These are phyloP conservation scores for Eutolmus rufibarbis DNA, from an alignment of 2,888 invertebrate species.

Conservation along the genomic window DNA sequence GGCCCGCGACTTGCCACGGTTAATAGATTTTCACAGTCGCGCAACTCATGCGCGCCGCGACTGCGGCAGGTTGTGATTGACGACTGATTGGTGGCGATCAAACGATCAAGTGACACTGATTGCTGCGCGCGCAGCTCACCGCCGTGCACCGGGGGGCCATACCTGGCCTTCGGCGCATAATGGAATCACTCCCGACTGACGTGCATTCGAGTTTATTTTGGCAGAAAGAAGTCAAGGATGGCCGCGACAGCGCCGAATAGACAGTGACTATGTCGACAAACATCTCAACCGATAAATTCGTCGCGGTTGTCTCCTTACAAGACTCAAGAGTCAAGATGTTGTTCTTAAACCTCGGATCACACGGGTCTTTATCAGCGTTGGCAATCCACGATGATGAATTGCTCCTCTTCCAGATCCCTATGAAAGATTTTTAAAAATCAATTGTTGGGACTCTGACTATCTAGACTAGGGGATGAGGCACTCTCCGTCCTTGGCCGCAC, in stretches of 20 bases:
- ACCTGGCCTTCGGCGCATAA: not conserved
- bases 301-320: not conserved
- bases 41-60: not conserved
- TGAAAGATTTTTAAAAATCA: not conserved
- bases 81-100: conserved; percentile 33
- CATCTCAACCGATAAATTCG: not conserved
- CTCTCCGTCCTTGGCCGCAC: no score
- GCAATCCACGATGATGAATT: not conserved
- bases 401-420: not conserved
- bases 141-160: not conserved
- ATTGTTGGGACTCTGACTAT: no score
- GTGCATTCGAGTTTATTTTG: not conserved
- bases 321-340: not conserved
- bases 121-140: not conserved
- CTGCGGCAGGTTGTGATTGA: conserved; percentile 27
- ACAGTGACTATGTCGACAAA: not conserved
- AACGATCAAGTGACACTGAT: conserved; percentile 22
- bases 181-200: conserved; percentile 1
- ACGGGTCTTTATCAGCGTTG: not conserved
- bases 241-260: not conserved
- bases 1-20: conserved; percentile 2
- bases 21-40: not conserved
- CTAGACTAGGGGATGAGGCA: no score
- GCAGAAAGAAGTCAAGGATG: conserved; percentile 34
- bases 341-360: not conserved